Evolutionary conservation across 2,113 vertebrate genomes (phyloP), one percentile per base, ranked within the genome.

Genomic region (Aleadryas rufinucha): DNA sequence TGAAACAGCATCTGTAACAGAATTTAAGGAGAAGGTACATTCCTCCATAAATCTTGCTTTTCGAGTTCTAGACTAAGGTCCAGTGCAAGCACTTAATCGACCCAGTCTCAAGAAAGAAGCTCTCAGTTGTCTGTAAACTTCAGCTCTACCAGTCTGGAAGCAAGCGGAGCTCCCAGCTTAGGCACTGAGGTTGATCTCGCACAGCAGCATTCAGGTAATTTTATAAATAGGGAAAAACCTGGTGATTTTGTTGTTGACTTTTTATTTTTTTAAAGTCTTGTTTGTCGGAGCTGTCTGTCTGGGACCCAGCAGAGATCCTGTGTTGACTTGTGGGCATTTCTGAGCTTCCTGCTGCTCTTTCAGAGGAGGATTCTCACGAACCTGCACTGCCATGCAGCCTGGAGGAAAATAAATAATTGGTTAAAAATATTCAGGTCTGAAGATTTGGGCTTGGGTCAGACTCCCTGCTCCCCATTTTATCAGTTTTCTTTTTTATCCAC

Each of bases 11-110:
- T 2, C 6, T 57, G 5, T 13, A 53, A 22, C 2, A 47, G 10
- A 63, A 42, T 42, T 82, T 79, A 63, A 44, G 14, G 14, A 80
- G 10, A 33, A 93, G 7, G 4, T 27, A 6, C 26, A 30, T 45
- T 71, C 9, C 10, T 80, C 26, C 7, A 2, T 6, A 78, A 70
- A 4, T 39, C 6, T 42, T 54, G 6, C 9, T 45, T 35, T 59
- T 14, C 5, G 9, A 68, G 6, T 9, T 85, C 28, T 33, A 65
- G 24, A 9, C 21, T 27, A 41, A 66, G 5, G 16, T 65, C 10
- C 2, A 42, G 7, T 35, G 7, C 31, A 45, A 9, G 7, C 9
- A 69, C 7, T 3, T 31, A 7, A 1, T 2, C 39, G 8, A 1
- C 12, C 22, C 35, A 44, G 12, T 1, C 18, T 35, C 24, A 50